A percentile compares a stretch with the other conserved stretches of the same genome.
These are phyloP conservation scores for Reticulitermes speratus DNA, from an alignment of 1,140 invertebrate genomes.

Conservation along the genomic window DNA sequence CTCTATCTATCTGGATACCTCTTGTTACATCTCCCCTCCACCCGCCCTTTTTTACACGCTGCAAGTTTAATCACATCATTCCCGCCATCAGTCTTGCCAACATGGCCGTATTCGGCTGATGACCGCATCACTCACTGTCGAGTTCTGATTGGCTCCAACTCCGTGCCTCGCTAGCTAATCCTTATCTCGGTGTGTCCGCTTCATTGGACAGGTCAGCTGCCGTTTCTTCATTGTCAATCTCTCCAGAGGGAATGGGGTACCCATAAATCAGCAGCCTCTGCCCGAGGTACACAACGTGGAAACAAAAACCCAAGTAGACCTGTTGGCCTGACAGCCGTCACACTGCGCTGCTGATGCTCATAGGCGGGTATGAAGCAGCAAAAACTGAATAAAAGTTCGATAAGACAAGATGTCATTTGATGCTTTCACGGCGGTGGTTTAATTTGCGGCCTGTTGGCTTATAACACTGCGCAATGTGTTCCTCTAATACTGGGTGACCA, in stretches of 20 bases:
- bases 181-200: background rate
- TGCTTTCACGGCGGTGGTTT: too few species aligned
- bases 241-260: background rate
- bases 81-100: slow-evolving; percentile 12
- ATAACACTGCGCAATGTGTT: too few species aligned
- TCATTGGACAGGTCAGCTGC: slow-evolving; percentile 13
- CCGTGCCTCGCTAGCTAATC: background rate
- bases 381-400: too few species aligned
- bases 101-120: background rate
- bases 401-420: too few species aligned
- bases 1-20: slow-evolving; percentile 1
- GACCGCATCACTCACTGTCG: slow-evolving; percentile 16
- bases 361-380: too few species aligned
- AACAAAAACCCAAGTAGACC: background rate
- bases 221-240: slow-evolving; percentile 10
- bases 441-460: too few species aligned
- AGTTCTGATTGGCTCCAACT: background rate
- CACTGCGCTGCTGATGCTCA: too few species aligned
- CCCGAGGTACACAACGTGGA: background rate
- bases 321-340: too few species aligned
- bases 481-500: too few species aligned
- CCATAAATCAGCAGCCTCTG: background rate
- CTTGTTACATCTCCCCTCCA: background rate
- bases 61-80: slow-evolving; percentile 16
- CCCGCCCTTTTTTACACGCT: background rate